A percentile compares a stretch with the other conserved stretches of the same genome.
These are phyloP conservation scores for Lordiphosa collinella DNA, from an alignment of 1,140 invertebrate genomes.

Conservation along the genomic window DNA sequence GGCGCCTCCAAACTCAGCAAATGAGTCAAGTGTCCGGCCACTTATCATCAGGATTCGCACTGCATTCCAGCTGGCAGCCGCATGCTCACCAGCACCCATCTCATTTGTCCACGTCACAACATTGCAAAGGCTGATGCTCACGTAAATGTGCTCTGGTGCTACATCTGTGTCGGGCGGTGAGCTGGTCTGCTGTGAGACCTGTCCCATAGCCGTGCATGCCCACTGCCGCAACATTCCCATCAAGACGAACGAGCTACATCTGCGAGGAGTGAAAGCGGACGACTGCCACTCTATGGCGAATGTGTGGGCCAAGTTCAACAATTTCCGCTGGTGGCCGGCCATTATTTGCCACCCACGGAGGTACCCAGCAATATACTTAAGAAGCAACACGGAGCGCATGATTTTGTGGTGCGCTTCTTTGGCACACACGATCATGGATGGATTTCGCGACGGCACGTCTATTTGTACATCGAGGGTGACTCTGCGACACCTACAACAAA, in stretches of 20 bases:
- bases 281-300: slow-evolving; percentile 93
- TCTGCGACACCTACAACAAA: slow-evolving; percentile 76
- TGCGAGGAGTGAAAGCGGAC: slow-evolving; percentile 94
- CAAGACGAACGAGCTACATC: slow-evolving; percentile 82
- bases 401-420: slow-evolving; percentile 96
- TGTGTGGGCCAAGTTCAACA: slow-evolving; percentile 94
- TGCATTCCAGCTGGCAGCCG: slow-evolving; percentile 93
- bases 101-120: slow-evolving; percentile 93
- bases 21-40: slow-evolving; percentile 93
- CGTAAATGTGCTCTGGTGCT: slow-evolving; percentile 95
- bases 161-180: slow-evolving; percentile 94
- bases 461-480: slow-evolving; percentile 92
- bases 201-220: slow-evolving; percentile 93
- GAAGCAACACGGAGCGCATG: slow-evolving; percentile 87
- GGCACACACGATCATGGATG: slow-evolving; percentile 95
- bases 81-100: slow-evolving; percentile 87
- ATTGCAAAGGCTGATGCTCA: slow-evolving; percentile 81
- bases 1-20: slow-evolving; percentile 83
- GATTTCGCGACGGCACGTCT: slow-evolving; percentile 90
- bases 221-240: slow-evolving; percentile 89
- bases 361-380: slow-evolving; percentile 90
- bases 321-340: slow-evolving; percentile 96
- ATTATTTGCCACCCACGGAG: slow-evolving; percentile 91
- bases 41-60: slow-evolving; percentile 91
- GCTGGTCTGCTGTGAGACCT: slow-evolving; percentile 95